Percentiles rank a stretch among this genome's conserved stretches.
These are phyloP conservation scores for Plusia festucae DNA, from an alignment of 2,888 invertebrate species.

Conservation along the genomic window DNA sequence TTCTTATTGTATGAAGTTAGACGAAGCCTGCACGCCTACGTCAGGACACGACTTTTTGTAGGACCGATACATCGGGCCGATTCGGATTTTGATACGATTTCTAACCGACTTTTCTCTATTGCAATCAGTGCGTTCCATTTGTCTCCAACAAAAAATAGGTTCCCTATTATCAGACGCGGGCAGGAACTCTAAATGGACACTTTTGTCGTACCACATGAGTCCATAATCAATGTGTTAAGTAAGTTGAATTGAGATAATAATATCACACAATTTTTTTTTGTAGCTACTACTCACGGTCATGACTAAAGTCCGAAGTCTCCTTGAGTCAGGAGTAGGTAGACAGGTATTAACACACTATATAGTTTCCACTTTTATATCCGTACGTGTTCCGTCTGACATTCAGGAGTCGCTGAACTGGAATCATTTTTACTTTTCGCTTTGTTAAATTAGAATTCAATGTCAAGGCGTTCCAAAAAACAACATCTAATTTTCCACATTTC, in stretches of 20 bases:
- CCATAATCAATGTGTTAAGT: not conserved
- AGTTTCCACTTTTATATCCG: not conserved
- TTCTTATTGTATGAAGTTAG: too few species aligned
- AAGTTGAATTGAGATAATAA: not conserved
- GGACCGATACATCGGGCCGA: too few species aligned
- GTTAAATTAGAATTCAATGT: not conserved
- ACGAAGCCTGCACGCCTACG: too few species aligned
- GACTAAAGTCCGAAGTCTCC: not conserved
- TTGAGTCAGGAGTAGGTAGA: not conserved
- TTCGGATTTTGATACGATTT: too few species aligned
- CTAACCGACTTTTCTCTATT: too few species aligned
- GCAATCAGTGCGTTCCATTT: too few species aligned
- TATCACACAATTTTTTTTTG: not conserved
- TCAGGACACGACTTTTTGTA: too few species aligned
- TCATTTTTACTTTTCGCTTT: slow-evolving; percentile 3
- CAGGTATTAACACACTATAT: too few species aligned
- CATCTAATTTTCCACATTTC: slow-evolving; percentile 6
- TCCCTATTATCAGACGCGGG: too few species aligned
- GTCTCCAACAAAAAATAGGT: too few species aligned
- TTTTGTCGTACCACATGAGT: too few species aligned
- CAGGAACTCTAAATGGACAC: too few species aligned
- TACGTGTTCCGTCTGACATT: slow-evolving; percentile 6
- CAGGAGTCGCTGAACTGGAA: slow-evolving; percentile 5
- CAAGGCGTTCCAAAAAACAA: not conserved
- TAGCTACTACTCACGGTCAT: not conserved